Percentiles rank a stretch among this genome's conserved stretches.
These are phyloP conservation scores for Mus musculus DNA, from an alignment of 2,113 vertebrate genomes.

Conservation along the genomic window GRCm39 chr13:46030001-46030500, in stretches of 20 bases:
- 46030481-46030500: not conserved
- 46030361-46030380: not conserved
- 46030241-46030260: not conserved
- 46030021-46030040: not conserved
- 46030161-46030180: not conserved
- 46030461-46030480: not conserved
- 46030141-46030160: not conserved
- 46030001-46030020: not conserved
- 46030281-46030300: not conserved
- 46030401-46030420: not conserved
- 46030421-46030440: not conserved
- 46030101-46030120: not conserved
- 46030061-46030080: not conserved
- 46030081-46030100: not conserved
- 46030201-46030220: not conserved
- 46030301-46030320: not conserved
- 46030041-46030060: not conserved
- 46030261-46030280: not conserved
- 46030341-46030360: not conserved
- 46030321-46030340: not conserved
- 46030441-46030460: not conserved
- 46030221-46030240: not conserved
- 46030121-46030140: not conserved
- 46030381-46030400: no score
- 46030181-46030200: not conserved